Base-by-base conservation (phyloP, 2,797 vertebrate genomes). In the Muraenolepis orangiensis region DNA sequence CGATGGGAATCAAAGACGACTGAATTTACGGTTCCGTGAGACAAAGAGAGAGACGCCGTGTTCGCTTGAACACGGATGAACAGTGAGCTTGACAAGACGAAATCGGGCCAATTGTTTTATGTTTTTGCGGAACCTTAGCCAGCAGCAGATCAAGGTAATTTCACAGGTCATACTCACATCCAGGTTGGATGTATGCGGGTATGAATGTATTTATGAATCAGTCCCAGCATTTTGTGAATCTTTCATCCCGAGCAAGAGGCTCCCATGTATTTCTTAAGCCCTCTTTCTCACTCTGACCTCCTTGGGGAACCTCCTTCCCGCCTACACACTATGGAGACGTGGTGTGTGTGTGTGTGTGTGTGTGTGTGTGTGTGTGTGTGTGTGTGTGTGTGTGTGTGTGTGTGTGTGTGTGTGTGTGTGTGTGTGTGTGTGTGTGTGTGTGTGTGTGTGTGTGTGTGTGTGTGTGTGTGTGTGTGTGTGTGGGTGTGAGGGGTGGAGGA, bases 281-380 rank as follows among this genome's bases (percentile, higher is more conserved):
- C 26, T 16, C 26, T 10, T n/a, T 28, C 28, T 30, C 64, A 28
- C 87, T 85, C 84, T 86, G 84, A 83, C 84, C 84, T 88, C 86
- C 87, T 89, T 87, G 85, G 66, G 70, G 30, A 71, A 69, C 42
- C 72, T 77, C 71, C 71, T 61, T 73, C 68, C 80, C n/a, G 26
- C 73, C 26, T 67, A 79, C 73, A 77, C 77, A 70, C 66, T 28
- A 70, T 36, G 68, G 74, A 73, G 68, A 26, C n/a, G 26, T 42
- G 38, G 67, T 18, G 23, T 26, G 64, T 32, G 36, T 8, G 67
- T 18, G 67, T 13, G 69, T 36, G 69, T 14, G 18, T 14, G 66
- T 12, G 66, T 16, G 66, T 38, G 69, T 8, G 66, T 10, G 66
- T 5, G 67, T 31, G 67, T 6, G 14, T 7, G 64, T 3, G 64